Evolutionary conservation across 2,113 vertebrate genomes (phyloP).

Genomic region (Halichoeres trimaculatus): DNA sequence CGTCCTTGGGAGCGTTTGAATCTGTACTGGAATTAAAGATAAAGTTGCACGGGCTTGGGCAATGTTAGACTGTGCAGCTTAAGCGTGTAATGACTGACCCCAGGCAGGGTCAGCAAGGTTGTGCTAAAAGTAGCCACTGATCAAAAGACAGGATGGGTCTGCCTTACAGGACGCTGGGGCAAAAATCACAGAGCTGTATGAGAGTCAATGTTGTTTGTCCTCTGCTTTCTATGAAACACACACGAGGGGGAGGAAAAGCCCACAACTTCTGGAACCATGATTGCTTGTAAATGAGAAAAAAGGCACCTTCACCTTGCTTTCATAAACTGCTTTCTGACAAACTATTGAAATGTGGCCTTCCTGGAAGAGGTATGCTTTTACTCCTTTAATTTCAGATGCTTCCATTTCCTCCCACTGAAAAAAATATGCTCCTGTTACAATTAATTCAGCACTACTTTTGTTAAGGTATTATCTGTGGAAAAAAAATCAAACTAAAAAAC

Average conservation of each 20-base stretch:
- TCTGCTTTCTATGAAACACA: slow-evolving; percentile 3
- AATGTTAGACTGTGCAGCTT: not conserved
- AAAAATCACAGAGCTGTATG: not conserved
- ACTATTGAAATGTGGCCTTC: too few relatives aligned
- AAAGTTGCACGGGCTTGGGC: not conserved
- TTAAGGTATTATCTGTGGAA: too few relatives aligned
- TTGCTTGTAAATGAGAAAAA: too few relatives aligned
- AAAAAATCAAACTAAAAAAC: too few relatives aligned
- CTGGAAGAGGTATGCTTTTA: too few relatives aligned
- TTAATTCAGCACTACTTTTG: too few relatives aligned
- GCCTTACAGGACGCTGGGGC: not conserved
- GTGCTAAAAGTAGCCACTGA: not conserved
- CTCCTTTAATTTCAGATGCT: too few relatives aligned
- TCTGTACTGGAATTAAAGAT: not conserved
- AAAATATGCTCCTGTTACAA: too few relatives aligned
- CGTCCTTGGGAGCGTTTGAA: not conserved
- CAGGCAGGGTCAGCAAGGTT: not conserved
- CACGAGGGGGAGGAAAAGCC: not conserved
- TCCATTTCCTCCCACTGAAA: too few relatives aligned
- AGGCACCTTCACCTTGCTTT: too few relatives aligned
- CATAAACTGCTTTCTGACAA: too few relatives aligned
- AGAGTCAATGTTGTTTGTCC: not conserved
- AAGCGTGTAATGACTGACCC: not conserved
- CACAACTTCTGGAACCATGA: not conserved
- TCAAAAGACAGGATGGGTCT: not conserved